phyloP scores from a whole-genome alignment of 2,888 invertebrate genomes.

The Nymphalis c-album region DNA sequence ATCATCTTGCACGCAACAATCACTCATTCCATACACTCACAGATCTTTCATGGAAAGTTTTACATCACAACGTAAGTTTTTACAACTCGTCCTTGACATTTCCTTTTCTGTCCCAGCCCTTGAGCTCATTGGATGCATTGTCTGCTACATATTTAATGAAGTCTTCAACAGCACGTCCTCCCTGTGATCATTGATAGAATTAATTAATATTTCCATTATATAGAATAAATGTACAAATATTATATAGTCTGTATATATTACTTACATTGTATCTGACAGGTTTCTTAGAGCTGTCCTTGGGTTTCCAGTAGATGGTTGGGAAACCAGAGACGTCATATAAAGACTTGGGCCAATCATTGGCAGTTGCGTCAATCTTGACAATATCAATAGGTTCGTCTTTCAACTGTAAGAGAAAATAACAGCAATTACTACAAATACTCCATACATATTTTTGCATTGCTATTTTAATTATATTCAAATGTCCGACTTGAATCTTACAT shows the following conservation, averaged over 20 bases:
- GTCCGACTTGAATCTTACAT: too few species aligned
- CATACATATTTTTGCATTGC: too few species aligned
- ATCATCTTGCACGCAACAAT: conserved; percentile 24
- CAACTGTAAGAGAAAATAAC: conserved; percentile 77
- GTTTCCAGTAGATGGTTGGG: conserved; percentile 98
- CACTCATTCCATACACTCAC: conserved; percentile 58
- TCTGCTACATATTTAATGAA: conserved; percentile 97
- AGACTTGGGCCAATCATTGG: conserved; percentile 96
- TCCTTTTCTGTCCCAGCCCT: conserved; percentile 93
- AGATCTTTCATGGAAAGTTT: conserved; percentile 73
- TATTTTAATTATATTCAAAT: too few species aligned
- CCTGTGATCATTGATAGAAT: conserved; percentile 76
- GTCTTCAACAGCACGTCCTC: conserved; percentile 95
- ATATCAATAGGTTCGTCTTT: conserved; percentile 93
- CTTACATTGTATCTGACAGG: conserved; percentile 93
- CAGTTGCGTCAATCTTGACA: conserved; percentile 99
- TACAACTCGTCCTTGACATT: conserved; percentile 78
- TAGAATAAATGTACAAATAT: too few species aligned
- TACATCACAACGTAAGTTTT: conserved; percentile 50
- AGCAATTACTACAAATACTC: neutral
- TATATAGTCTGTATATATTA: conserved; percentile 27
- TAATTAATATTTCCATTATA: neutral
- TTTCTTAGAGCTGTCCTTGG: conserved; percentile 88
- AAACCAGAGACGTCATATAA: conserved; percentile 96
- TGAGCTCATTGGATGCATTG: conserved; percentile 93